Evolutionary conservation across 2,113 vertebrate genomes (phyloP).

Genomic region (Hiodon alosoides): DNA sequence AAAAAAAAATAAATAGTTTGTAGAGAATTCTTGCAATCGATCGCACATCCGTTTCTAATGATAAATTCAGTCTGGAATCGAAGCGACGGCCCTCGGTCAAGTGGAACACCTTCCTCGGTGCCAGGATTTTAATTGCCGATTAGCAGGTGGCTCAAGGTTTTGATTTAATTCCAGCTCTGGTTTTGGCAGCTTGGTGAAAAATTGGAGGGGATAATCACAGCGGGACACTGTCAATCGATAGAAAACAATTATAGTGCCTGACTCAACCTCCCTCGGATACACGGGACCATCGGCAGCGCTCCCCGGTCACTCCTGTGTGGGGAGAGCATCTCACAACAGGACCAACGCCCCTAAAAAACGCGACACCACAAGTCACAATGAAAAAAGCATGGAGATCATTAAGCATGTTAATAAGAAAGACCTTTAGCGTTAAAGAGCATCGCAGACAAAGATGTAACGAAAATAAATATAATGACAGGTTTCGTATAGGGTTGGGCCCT

Average conservation of each 20-base stretch:
- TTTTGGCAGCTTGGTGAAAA: slow-evolving; percentile 19
- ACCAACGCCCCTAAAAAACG: neutral
- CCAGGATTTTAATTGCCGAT: neutral
- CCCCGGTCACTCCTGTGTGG: neutral
- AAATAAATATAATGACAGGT: too few relatives aligned
- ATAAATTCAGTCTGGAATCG: neutral
- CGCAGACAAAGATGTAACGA: too few relatives aligned
- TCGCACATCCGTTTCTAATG: neutral
- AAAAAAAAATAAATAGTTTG: slow-evolving; percentile 12
- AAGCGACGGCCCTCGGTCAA: slow-evolving; percentile 3
- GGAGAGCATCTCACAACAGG: neutral
- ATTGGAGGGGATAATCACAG: slow-evolving; percentile 24
- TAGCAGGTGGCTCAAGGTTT: slow-evolving; percentile 13
- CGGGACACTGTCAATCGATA: slow-evolving; percentile 27
- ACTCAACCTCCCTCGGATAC: slow-evolving; percentile 19
- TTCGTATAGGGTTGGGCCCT: too few relatives aligned
- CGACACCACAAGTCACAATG: neutral
- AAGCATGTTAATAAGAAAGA: too few relatives aligned
- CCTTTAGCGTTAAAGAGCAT: too few relatives aligned
- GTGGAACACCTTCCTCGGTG: too few relatives aligned
- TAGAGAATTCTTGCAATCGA: neutral
- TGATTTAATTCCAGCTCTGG: slow-evolving; percentile 9
- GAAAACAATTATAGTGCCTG: slow-evolving; percentile 36
- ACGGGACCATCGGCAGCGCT: neutral
- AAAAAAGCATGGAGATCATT: too few relatives aligned